Evolutionary conservation across 2,113 vertebrate genomes (phyloP), one percentile per base, ranked within the genome.

Genomic region (Suncus etruscus): DNA sequence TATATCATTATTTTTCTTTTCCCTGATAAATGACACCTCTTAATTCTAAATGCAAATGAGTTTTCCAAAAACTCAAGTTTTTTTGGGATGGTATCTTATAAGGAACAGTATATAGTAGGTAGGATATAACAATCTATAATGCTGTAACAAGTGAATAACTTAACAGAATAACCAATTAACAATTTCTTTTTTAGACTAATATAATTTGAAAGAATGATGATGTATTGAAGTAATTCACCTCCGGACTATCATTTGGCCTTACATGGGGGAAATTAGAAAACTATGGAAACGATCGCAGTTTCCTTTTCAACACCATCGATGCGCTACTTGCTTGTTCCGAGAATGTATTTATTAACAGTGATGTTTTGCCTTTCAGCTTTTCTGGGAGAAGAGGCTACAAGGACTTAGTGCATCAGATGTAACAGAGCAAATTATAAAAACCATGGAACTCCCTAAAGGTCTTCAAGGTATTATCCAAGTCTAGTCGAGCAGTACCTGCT

Each of bases 361-460:
- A 82, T 89, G 65, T 95, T 92, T 91, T 94, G 73, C 94, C 63
- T 97, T 96, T 65, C 97, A 99, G 99, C 97, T 99, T 89, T 99
- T 99, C 92, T 99, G 99, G 99, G 99, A 99, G 97, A 98, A 98
- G 97, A 97, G 99, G 90, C 97, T 99, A 92, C 98, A 98, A 97
- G 98, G 98, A 84, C 97, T 99, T 79, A 98, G 98, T 32, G 98
- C 98, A 1, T 99, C 98, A 5, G 99, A 99, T 75, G 97, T 98
- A 92, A 98, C 98, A 7, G 98, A 99, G 90, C 98, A 99, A 93
- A 98, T 98, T 74, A 98, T 99, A 74, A 98, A 98, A 90, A 98
- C 97, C 94, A 99, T 99, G 98, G 98, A 99, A 58, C 98, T 99
- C 20, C 99, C 99, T 27, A 98, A 98, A 98, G 98, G 98, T 68